Conservation (phyloP, 2,797 vertebrate species). For the Orientallactaga sibirica region DNA sequence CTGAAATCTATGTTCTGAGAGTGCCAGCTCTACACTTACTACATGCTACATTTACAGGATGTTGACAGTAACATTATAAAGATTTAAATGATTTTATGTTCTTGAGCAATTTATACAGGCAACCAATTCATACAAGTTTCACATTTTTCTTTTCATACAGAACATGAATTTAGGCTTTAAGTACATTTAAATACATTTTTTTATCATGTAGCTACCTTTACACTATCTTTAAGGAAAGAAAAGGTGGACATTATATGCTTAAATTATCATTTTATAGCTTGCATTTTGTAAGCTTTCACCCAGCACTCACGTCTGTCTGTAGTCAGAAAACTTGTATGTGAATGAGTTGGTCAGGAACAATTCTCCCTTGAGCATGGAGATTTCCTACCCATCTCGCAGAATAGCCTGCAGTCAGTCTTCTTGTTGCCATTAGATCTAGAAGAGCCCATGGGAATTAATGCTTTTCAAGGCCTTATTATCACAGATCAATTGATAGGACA, state of each 20-base stretch:
- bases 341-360: conserved; percentile 46
- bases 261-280: conserved; percentile 75
- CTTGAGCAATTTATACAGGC: neutral
- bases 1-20: neutral
- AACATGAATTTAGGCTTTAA: neutral
- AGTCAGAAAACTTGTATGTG: conserved; percentile 67
- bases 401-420: neutral
- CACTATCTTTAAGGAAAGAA: conserved; percentile 52
- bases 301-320: conserved; percentile 69
- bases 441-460: conserved; percentile 46
- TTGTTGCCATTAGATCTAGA: neutral
- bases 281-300: conserved; percentile 82
- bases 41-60: neutral
- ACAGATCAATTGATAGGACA: conserved; percentile 15
- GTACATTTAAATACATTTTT: neutral
- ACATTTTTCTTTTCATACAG: conserved; percentile 5
- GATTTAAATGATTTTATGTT: neutral
- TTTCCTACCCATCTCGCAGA: conserved; percentile 51
- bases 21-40: neutral
- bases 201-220: neutral
- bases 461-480: conserved; percentile 12
- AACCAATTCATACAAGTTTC: neutral
- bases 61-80: neutral
- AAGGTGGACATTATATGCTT: conserved; percentile 46
- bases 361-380: conserved; percentile 25